Base-by-base conservation (phyloP, 2,113 vertebrate genomes). In the Turdus rufiventris region DNA sequence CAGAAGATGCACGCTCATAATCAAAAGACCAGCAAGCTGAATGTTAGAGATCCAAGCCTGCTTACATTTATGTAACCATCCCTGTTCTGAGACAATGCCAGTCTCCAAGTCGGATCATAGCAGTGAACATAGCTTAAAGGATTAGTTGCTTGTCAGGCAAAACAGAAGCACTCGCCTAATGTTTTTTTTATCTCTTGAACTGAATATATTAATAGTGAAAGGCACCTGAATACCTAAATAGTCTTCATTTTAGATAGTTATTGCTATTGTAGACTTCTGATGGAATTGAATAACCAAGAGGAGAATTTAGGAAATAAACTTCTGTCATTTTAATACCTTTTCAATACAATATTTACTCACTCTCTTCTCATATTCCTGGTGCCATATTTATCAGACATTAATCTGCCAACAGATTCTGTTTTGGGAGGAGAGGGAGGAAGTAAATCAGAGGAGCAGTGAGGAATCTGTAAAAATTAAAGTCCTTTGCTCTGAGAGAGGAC, bases 91-190 rank as follows among this genome's bases (percentile, higher is more conserved):
- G 66, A 82, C 70, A 82, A 75, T 85, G 31, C 71, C 62, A 54
- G 2, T 86, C 51, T 86, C 56, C 60, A 74, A 26, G 74, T 19
- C 66, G 62, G 85, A 72, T 78, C 13, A 8, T 72, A 82, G 79
- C 85, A 68, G 6, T 50, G 68, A 77, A 58, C 40, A 29, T 54
- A 76, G 48, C 65, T 92, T 92, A 93, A 86, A 75, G 85, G 79
- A 92, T 96, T 93, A 89, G 43, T 56, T 80, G 63, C 60, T 71
- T 89, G 56, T 94, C 75, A 81, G 88, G 79, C 68, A 78, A 67
- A 94, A 76, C 47, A 66, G 67, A 83, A 91, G 43, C 42, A 31
- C 23, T 65, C 28, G 43, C 47, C 42, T 34, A 9, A 17, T 63
- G 38, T 38, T 34, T 31, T 56, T 47, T 33, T 14, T 47, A 24